Conservation (phyloP, 2,113 vertebrate genomes). For the Salvator merianae region DNA sequence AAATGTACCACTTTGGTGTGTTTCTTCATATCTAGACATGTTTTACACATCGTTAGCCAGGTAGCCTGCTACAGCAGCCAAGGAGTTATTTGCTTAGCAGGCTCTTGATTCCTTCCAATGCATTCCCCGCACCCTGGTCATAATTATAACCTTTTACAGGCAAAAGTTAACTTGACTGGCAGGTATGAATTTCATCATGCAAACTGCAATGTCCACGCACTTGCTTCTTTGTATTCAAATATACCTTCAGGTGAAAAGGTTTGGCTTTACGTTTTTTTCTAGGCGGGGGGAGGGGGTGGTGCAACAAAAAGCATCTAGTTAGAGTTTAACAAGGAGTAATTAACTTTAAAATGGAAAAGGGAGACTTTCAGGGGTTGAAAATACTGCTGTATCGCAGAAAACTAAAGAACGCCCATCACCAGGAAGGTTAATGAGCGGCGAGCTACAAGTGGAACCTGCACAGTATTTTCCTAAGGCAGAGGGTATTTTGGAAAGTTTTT, state of each 20-base stretch:
- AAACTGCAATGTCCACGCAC: background rate
- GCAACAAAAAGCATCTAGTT: background rate
- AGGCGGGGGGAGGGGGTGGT: no score
- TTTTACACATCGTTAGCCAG: no score
- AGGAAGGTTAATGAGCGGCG: background rate
- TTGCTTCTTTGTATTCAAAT: background rate
- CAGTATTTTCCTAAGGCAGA: background rate
- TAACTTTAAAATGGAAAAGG: background rate
- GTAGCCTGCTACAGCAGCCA: no score
- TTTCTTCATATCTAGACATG: no score
- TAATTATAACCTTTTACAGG: no score
- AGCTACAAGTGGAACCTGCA: background rate
- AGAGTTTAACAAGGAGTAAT: background rate
- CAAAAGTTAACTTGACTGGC: background rate
- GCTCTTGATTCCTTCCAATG: conserved; percentile 17
- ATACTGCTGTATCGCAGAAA: background rate
- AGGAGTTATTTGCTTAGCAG: no score
- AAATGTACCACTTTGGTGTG: no score
- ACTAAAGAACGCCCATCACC: no score
- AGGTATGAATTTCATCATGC: conserved; percentile 4
- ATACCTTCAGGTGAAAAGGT: background rate
- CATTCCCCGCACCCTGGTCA: background rate
- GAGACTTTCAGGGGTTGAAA: rapidly evolving
- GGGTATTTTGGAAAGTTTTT: background rate
- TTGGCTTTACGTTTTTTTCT: background rate